A percentile compares a stretch with the other conserved stretches of the same genome.
Conservation (phyloP, 2,113 vertebrate species). For the Oreocharis arfaki region DNA sequence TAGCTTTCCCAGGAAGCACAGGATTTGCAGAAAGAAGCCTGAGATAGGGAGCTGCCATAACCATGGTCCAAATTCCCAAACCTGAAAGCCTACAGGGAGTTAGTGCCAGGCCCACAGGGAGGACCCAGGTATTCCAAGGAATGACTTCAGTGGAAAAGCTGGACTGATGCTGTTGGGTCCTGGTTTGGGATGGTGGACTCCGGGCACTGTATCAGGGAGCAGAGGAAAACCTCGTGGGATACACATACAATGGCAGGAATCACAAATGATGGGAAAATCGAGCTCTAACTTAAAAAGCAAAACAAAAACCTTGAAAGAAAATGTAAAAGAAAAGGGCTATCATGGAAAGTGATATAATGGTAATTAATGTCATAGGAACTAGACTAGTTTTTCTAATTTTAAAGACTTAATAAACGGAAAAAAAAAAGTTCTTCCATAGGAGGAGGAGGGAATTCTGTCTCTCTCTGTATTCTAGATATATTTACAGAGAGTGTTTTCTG, state of each 20-base stretch:
- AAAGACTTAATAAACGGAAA: background rate
- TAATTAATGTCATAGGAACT: background rate
- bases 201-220: rapidly evolving
- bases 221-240: background rate
- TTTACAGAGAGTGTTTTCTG: background rate
- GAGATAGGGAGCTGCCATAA: background rate
- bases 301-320: background rate
- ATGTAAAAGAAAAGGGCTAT: background rate
- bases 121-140: background rate
- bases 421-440: background rate
- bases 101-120: background rate
- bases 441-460: background rate
- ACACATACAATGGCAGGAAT: background rate
- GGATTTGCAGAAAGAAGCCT: background rate
- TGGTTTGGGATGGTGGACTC: background rate
- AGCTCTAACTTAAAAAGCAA: background rate
- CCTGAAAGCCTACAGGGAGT: background rate
- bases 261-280: background rate
- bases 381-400: background rate
- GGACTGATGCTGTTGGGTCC: background rate
- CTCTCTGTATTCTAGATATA: background rate
- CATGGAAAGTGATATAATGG: background rate
- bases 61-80: background rate
- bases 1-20: background rate
- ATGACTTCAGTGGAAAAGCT: background rate